Conservation (phyloP, 2,888 invertebrate genomes). For the Apodemia zela region DNA sequence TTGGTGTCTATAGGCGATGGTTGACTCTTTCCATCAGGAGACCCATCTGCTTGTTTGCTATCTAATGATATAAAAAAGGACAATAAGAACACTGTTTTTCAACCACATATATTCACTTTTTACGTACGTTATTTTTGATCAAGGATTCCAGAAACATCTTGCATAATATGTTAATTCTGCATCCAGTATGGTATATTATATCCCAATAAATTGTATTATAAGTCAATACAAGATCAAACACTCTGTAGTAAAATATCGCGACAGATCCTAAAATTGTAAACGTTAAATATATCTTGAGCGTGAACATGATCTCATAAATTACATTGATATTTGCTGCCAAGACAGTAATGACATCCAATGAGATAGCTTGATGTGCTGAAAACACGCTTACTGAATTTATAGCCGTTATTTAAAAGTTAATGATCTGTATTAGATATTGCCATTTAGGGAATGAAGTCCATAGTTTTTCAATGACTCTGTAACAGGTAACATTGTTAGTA, state of each 20-base stretch:
- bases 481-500: neutral
- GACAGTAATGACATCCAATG: neutral
- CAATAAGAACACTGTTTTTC: too few species aligned
- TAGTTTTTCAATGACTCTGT: neutral
- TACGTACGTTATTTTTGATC: too few species aligned
- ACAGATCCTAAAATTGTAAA: conserved; percentile 2
- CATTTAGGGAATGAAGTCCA: neutral
- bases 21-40: too few species aligned
- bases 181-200: neutral
- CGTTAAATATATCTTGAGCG: neutral
- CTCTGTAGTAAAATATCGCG: neutral
- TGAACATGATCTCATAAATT: conserved; percentile 5
- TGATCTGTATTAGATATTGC: neutral
- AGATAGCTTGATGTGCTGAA: neutral
- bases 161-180: too few species aligned
- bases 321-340: neutral
- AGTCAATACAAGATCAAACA: neutral
- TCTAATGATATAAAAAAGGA: too few species aligned
- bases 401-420: neutral
- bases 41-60: too few species aligned
- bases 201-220: neutral
- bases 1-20: too few species aligned
- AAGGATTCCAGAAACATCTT: neutral
- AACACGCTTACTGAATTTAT: conserved; percentile 2
- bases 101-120: too few species aligned